Percentiles rank a stretch among this genome's conserved stretches.
Evolutionary conservation across 2,888 invertebrate species (phyloP).

Genomic region (Atrina japonica): DNA sequence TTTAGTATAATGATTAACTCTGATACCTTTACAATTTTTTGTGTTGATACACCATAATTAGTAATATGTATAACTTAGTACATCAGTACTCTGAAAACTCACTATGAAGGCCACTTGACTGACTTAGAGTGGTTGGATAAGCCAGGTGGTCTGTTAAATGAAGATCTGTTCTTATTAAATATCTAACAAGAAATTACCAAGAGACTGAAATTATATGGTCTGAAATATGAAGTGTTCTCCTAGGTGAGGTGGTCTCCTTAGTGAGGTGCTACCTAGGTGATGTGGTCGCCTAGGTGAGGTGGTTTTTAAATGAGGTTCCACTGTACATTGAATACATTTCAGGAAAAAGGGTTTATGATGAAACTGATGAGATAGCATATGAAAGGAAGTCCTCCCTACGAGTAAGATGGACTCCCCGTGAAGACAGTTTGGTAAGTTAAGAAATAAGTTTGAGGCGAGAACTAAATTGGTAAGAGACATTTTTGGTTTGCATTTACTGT

Average conservation of each 20-base stretch:
- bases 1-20: no score
- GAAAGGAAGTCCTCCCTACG: constrained; percentile 83
- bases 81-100: neutral
- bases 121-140: neutral
- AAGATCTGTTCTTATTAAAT: no score
- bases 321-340: neutral
- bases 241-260: no score
- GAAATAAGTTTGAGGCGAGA: neutral
- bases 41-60: no score
- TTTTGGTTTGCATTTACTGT: neutral
- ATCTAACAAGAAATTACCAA: no score
- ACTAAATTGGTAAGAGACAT: neutral
- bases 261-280: no score
- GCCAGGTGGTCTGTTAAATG: no score
- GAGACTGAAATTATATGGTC: no score
- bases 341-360: constrained; percentile 61
- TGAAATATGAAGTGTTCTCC: no score
- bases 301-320: neutral
- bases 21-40: no score
- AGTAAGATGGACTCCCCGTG: constrained; percentile 85
- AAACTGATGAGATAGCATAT: constrained; percentile 85
- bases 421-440: constrained; percentile 84
- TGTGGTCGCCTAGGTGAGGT: no score
- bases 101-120: neutral
- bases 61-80: no score